Conservation (phyloP, 2,888 invertebrate genomes). For the Microctonus brassicae region DNA sequence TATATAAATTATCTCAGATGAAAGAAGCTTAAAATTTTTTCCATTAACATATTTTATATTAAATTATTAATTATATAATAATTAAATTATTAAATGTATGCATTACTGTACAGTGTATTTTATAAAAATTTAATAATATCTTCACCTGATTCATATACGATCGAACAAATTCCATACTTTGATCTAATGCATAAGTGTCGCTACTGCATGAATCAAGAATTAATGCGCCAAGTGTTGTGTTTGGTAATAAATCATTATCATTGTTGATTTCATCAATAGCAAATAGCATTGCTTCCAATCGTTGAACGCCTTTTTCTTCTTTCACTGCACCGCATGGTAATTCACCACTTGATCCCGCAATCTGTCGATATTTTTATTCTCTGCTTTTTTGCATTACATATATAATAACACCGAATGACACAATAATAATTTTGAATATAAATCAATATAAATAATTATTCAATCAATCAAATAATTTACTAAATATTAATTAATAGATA, state of each 20-base stretch:
- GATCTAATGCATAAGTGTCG: constrained; percentile 78
- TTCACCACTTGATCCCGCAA: constrained; percentile 64
- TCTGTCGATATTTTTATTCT: constrained; percentile 47
- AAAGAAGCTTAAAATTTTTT: too few relatives aligned
- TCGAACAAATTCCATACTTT: constrained; percentile 78
- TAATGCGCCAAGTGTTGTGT: constrained; percentile 72
- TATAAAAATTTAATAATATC: too few relatives aligned
- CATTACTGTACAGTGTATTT: too few relatives aligned
- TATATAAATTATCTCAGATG: background rate
- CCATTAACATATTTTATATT: too few relatives aligned
- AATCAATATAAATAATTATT: too few relatives aligned
- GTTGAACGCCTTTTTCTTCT: constrained; percentile 79
- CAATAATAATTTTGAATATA: too few relatives aligned
- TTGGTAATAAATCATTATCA: constrained; percentile 73
- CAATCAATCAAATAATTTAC: too few relatives aligned
- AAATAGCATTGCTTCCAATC: constrained; percentile 79
- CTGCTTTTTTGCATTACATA: background rate
- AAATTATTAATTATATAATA: too few relatives aligned
- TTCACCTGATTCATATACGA: constrained; percentile 73
- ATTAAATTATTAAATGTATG: background rate
- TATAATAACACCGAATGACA: too few relatives aligned
- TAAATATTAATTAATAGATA: too few relatives aligned
- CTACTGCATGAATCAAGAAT: constrained; percentile 73
- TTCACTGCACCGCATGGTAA: constrained; percentile 74
- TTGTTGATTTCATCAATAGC: constrained; percentile 77